Evolutionary conservation across 2,888 invertebrate species (phyloP).

Genomic region (Subacronicta megacephala): DNA sequence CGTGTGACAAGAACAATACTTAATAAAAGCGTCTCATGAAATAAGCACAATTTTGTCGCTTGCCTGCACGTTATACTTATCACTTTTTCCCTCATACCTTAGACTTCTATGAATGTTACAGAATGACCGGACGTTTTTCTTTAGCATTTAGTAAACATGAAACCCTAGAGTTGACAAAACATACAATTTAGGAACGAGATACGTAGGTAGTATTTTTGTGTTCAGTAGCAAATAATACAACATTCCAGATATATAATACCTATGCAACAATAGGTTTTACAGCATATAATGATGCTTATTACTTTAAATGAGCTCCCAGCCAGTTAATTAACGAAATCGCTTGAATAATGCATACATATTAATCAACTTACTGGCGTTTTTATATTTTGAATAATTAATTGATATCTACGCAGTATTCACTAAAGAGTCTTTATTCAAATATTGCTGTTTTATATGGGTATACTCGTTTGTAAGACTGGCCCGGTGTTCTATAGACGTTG

Average conservation of each 20-base stretch:
- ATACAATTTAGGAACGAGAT: background rate
- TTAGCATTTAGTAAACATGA: background rate
- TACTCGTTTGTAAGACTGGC: constrained; percentile 78
- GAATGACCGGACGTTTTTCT: background rate
- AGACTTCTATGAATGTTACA: background rate
- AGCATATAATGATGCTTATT: constrained; percentile 14
- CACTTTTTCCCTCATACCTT: background rate
- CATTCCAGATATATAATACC: background rate
- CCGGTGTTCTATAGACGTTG: constrained; percentile 42
- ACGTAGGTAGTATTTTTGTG: too few relatives aligned
- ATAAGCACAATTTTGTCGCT: too few relatives aligned
- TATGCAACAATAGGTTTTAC: constrained; percentile 8
- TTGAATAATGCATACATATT: constrained; percentile 28
- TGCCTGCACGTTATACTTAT: background rate
- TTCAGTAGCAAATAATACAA: background rate
- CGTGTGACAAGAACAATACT: too few relatives aligned
- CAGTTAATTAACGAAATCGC: constrained; percentile 3
- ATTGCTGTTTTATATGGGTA: constrained; percentile 81
- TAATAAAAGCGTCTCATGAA: background rate
- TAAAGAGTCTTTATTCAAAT: constrained; percentile 80
- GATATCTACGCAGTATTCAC: constrained; percentile 64
- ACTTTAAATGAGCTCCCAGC: constrained; percentile 5
- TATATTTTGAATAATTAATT: constrained; percentile 76
- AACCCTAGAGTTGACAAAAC: background rate
- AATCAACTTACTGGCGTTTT: constrained; percentile 35